Conservation (phyloP, 35 echinoderm and acorn worm genomes). For the Apostichopus parvimensis region DNA sequence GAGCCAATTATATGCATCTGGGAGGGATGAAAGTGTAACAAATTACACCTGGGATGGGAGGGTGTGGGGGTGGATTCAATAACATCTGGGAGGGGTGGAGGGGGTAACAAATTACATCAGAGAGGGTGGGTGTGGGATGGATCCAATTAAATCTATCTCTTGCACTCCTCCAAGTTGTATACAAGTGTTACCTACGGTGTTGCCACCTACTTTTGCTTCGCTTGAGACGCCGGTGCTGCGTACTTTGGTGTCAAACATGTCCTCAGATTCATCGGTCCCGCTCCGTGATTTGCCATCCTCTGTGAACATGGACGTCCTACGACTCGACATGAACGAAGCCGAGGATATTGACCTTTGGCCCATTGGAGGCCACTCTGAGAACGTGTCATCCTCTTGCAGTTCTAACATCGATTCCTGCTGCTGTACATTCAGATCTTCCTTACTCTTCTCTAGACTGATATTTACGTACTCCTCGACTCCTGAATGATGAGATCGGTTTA, state of each 20-base stretch:
- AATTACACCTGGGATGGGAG: no score
- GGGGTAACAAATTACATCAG: no score
- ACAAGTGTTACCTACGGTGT: background rate
- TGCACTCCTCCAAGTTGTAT: no score
- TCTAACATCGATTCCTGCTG: background rate
- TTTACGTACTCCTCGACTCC: background rate
- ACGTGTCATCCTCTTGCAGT: background rate
- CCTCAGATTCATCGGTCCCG: constrained; percentile 5
- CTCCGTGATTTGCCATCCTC: constrained; percentile 6
- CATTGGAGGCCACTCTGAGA: constrained; percentile 4
- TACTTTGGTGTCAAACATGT: constrained; percentile 11
- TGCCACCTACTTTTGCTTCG: background rate
- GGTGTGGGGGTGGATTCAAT: no score
- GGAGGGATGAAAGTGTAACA: no score
- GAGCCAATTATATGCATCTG: no score
- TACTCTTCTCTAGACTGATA: background rate
- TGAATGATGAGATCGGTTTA: no score
- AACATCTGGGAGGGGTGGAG: no score
- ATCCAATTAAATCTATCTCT: no score
- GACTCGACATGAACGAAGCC: background rate
- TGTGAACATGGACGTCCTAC: constrained; percentile 24
- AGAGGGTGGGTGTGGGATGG: no score
- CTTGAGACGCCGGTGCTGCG: background rate
- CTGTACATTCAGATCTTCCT: no score
- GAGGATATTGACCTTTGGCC: constrained; percentile 19